Percentiles rank a stretch among this genome's conserved stretches.
Conservation (phyloP, 2,113 vertebrate genomes). For the Montifringilla adamsi region DNA sequence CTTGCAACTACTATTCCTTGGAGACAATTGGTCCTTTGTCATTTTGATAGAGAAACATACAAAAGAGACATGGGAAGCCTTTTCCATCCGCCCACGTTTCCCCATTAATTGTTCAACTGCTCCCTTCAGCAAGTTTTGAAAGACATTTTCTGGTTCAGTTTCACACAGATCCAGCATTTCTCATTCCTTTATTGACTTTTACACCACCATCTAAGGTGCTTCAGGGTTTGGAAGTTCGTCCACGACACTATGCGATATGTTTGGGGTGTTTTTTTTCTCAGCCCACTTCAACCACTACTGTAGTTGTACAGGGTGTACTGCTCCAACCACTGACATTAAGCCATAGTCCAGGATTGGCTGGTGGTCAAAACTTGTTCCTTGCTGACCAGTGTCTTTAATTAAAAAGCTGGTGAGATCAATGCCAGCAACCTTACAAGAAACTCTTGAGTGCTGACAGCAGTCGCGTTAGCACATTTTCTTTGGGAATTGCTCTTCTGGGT, state of each 20-base stretch:
- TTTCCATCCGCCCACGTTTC: not conserved
- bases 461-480: not conserved
- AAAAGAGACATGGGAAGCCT: conserved; percentile 37
- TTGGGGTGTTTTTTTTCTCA: not conserved
- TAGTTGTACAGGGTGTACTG: not conserved
- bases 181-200: not conserved
- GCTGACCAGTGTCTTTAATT: not conserved
- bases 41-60: conserved; percentile 30
- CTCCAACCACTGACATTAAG: not conserved
- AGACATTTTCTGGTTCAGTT: conserved; percentile 4
- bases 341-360: not conserved
- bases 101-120: not conserved
- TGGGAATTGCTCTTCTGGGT: conserved; percentile 9
- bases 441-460: not conserved
- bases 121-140: conserved; percentile 44
- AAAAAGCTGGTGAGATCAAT: not conserved
- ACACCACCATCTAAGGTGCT: not conserved
- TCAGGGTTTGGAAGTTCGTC: not conserved
- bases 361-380: not conserved
- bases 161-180: not conserved
- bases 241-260: not conserved
- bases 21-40: conserved; percentile 25
- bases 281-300: not conserved
- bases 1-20: not conserved
- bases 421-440: conserved; percentile 9